Evolutionary conservation across 2,113 vertebrate species (phyloP), one percentile per base, ranked within the genome.

Genomic region (Etia nguti): DNA sequence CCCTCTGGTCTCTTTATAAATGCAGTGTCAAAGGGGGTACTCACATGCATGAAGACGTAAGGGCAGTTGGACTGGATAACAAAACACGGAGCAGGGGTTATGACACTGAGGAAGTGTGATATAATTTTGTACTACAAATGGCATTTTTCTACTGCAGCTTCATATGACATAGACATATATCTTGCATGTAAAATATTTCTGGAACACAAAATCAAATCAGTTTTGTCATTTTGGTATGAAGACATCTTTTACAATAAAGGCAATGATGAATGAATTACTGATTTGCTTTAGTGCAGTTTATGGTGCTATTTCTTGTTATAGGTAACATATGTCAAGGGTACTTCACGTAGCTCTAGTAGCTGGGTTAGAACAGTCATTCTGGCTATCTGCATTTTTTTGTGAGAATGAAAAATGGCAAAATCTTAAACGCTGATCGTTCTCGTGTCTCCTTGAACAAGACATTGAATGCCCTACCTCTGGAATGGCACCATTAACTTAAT

Each of bases 401-500:
- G 26, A 77, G 9, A 12, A 11, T 4, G 18, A 50, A 80, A 80
- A 62, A 68, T 12, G 11, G 12, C 16, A 26, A 48, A 57, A n/a
- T 43, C 26, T 43, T 20, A 36, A 54, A 62, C 34, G 13, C 22
- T 2, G 50, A 79, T 80, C 41, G 1, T 50, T 86, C 29, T 31
- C 86, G 70, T 48, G 88, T 92, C 88, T 90, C 83, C 80, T 92
- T 94, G 79, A 90, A 80, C 57, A 88, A 86, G 60, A 83, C 79
- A 84, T 10, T 81, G 86, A 70, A 38, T 12, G 82, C 24, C 60
- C 86, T 43, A 82, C 81, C 80, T 84, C 90, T 31, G 26, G 46
- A 75, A 86, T 82, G 88, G 36, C 59, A 77, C 80, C 88, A 90
- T 89, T 92, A 89, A 86, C 89, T 86, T 83, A 80, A 92, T 92